Evolutionary conservation across 2,797 vertebrate genomes (phyloP), one percentile per base, ranked within the genome.

Genomic region (Tapera naevia): DNA sequence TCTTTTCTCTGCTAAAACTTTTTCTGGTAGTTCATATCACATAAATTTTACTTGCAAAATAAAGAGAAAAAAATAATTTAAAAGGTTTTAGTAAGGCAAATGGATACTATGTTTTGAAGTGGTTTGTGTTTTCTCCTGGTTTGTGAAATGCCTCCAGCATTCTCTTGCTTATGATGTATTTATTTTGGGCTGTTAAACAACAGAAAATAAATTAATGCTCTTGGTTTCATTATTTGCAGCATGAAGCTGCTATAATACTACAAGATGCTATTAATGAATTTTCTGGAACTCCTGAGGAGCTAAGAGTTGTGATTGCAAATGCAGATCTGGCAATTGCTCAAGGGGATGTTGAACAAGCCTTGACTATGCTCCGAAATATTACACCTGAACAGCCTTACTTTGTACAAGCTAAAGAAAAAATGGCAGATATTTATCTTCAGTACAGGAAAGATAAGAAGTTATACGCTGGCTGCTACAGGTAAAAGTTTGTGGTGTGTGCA

Each of bases 251-350:
- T 94, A 99, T 99, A 97, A 98, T 99, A 92, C 99, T 99, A 97
- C 99, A 99, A 96, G 99, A 99, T 1, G 99, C 99, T 84, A 99
- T 99, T 96, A 99, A 99, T 74, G 99, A 99, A 97, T 99, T 99
- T 97, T 99, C 99, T 4, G 99, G 99, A 86, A 99, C 99, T 7
- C 95, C 98, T 1, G 99, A 99, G 97, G 99, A 99, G 70, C 86
- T 99, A 3, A 98, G 99, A 75, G 98, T 99, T 76, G 98, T 98
- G 61, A 99, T 99, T 88, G 99, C 99, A 71, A 99, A 99, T 18
- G 98, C 99, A 7, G 99, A 99, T 95, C 97, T 99, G 65, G 98
- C 98, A 35, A 97, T 99, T 97, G 95, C 98, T 76, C 98, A 99
- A 24, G 99, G 99, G n/a, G 99, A 99, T 92, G 97, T 98, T 1